Evolutionary conservation across 23 tunicate species (phyloP).

Genomic region (Aplidium turbinatum): DNA sequence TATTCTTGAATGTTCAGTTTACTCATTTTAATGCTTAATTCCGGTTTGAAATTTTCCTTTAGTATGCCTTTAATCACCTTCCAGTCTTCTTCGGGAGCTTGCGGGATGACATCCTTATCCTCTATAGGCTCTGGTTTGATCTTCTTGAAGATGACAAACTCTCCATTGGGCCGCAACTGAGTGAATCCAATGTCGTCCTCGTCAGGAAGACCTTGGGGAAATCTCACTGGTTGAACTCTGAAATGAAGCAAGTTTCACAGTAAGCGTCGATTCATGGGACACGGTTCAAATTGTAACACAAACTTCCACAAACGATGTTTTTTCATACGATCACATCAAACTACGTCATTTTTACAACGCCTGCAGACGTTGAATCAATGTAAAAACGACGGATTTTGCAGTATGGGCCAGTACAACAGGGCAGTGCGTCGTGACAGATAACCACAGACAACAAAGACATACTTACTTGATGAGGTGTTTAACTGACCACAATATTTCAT

Average conservation of each 20-base stretch:
- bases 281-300: too few species aligned
- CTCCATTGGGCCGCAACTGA: slow-evolving; percentile 57
- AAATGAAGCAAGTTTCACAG: slow-evolving; percentile 4
- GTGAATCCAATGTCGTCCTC: slow-evolving; percentile 78
- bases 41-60: too few species aligned
- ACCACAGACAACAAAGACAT: neutral
- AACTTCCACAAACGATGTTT: too few species aligned
- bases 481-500: slow-evolving; percentile 77
- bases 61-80: slow-evolving; percentile 59
- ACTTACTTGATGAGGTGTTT: slow-evolving; percentile 73
- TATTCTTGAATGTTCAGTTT: too few species aligned
- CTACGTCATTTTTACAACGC: neutral
- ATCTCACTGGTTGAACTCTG: slow-evolving; percentile 71
- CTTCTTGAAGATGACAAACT: slow-evolving; percentile 53
- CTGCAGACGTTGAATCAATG: too few species aligned
- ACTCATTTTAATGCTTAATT: too few species aligned
- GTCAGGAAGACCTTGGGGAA: slow-evolving; percentile 77
- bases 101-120: slow-evolving; percentile 46
- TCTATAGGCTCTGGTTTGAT: slow-evolving; percentile 1
- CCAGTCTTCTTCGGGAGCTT: slow-evolving; percentile 56
- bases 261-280: too few species aligned
- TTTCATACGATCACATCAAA: too few species aligned
- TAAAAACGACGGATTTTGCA: too few species aligned
- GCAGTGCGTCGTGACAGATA: neutral
- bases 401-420: neutral